Evolutionary conservation across 1,140 invertebrate species (phyloP), one percentile per base, ranked within the genome.

Genomic region (Drosophila sp.): DNA sequence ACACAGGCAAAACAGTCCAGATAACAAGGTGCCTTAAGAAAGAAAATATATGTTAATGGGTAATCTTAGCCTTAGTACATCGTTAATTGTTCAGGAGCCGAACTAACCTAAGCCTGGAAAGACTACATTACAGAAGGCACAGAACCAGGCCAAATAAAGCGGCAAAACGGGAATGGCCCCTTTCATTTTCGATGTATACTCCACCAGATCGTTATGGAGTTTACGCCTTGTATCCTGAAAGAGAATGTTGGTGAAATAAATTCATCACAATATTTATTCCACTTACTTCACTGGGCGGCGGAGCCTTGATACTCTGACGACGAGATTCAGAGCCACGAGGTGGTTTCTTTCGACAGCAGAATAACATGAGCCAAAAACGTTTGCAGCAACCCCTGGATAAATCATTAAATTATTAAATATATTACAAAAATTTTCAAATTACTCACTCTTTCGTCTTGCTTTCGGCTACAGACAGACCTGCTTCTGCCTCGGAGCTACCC

Each of bases 101-200:
- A 64, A 66, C 93, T 93, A 92, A 97, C 97, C 97, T 74, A 95
- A 93, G 79, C 98, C 98, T 2, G 98, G 98, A 32, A 97, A 85
- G 44, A 98, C 79, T 40, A 98, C 94, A 90, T 99, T 99, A 91
- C 96, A 95, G 11, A 98, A 87, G 32, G 98, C 94, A 91, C 97
- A 98, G 70, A 97, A 94, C 94, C 96, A 96, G 2, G 98, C 97
- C 29, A 98, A 92, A 10, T 94, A 94, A 3, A 97, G 91, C 6
- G 98, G 97, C 76, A 98, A 93, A 76, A 97, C 96, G 0, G 98
- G 98, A 73, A 98, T 98, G 7, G 97, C 97, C 27, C 95, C 97
- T 82, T 96, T 95, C 94, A 98, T 97, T 75, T 96, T 93, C 0
- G 96, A 97, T 62, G 95, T 95, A 87, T 96, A 95, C 76, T 97